A percentile compares a stretch with the other conserved stretches of the same genome.
phyloP scores from a whole-genome alignment of 2,888 invertebrate genomes.

The Camptogramma bilineatum region DNA sequence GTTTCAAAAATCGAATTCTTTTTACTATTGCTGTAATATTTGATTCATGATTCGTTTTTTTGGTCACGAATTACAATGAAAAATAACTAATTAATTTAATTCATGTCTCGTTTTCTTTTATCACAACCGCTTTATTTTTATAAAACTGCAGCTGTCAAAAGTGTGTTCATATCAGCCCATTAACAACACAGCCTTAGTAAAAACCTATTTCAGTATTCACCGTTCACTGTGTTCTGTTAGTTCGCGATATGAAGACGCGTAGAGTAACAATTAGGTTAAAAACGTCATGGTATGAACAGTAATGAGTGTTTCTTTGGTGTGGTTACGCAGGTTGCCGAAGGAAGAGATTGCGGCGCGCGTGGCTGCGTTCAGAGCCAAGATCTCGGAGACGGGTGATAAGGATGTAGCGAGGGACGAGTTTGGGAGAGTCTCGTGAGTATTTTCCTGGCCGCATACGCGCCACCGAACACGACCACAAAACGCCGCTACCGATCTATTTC shows the following conservation, averaged over 20 bases:
- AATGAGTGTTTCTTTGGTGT: slow-evolving; percentile 80
- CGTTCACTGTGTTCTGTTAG: slow-evolving; percentile 6
- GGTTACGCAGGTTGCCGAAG: slow-evolving; percentile 90
- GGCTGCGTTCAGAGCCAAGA: slow-evolving; percentile 93
- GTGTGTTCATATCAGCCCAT: not conserved
- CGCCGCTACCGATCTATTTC: too few relatives aligned
- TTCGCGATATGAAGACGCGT: slow-evolving; percentile 19
- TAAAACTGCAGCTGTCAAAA: slow-evolving; percentile 16
- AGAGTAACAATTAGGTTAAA: not conserved
- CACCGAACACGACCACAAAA: too few relatives aligned
- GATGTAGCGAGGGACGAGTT: slow-evolving; percentile 91
- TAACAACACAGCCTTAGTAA: slow-evolving; percentile 10
- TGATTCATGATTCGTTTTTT: too few relatives aligned
- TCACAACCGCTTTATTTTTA: not conserved
- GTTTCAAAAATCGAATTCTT: too few relatives aligned
- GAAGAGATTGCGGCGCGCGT: slow-evolving; percentile 95
- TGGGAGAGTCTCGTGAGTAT: slow-evolving; percentile 89
- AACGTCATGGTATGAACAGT: slow-evolving; percentile 24
- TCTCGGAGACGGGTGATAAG: slow-evolving; percentile 88
- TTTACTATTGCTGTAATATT: too few relatives aligned
- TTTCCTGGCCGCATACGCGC: not conserved
- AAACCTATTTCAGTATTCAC: slow-evolving; percentile 13
- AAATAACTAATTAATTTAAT: too few relatives aligned
- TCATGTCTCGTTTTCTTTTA: not conserved
- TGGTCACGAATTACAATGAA: too few relatives aligned